phyloP scores from a whole-genome alignment of 2,113 vertebrate genomes.

The Barnardius zonarius region DNA sequence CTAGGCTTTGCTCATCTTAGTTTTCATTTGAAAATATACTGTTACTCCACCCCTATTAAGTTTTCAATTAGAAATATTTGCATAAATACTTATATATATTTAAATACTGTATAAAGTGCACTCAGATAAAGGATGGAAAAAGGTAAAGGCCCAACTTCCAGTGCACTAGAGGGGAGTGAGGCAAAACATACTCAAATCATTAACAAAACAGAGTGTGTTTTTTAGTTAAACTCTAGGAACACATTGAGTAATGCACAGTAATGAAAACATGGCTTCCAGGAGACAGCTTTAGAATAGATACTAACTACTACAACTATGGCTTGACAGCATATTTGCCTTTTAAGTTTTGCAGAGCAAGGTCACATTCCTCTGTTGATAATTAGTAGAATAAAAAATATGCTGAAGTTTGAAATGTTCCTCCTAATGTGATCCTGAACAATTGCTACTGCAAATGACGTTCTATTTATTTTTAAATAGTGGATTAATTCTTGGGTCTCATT shows the following conservation, averaged over 20 bases:
- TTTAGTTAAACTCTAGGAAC: not conserved
- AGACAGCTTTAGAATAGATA: not conserved
- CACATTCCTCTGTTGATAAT: not conserved
- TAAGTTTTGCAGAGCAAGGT: not conserved
- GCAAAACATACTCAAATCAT: not conserved
- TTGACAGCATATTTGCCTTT: not conserved
- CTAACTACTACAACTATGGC: not conserved
- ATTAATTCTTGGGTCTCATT: not conserved
- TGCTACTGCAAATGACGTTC: not conserved
- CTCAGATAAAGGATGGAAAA: not conserved
- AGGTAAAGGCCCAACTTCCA: not conserved
- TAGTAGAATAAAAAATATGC: not conserved
- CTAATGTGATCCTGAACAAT: not conserved
- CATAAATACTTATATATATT: not conserved
- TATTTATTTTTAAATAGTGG: not conserved
- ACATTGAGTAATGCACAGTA: not conserved
- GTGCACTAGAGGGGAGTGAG: not conserved
- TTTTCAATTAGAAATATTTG: not conserved
- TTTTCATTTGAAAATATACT: not conserved
- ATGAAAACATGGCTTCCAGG: not conserved
- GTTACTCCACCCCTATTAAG: not conserved
- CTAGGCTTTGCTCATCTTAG: not conserved
- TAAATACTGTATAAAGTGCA: constrained; percentile 40
- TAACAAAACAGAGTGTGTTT: not conserved
- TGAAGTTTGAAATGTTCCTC: not conserved